Evolutionary conservation across 2,113 vertebrate species (phyloP), one percentile per base, ranked within the genome.

Genomic region (Budorcas taxicolor): DNA sequence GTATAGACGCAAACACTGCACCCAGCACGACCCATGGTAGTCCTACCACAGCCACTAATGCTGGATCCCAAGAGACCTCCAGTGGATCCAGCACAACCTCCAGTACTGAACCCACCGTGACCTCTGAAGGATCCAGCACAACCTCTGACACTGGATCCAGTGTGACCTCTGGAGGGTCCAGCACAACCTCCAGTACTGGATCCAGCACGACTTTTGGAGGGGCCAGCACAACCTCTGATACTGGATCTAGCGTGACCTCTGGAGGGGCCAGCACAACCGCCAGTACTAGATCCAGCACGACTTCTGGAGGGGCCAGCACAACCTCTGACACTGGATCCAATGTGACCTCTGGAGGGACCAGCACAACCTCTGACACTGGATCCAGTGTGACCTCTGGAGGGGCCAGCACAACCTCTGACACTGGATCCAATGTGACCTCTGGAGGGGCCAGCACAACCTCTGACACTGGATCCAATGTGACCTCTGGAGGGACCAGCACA

Each of bases 221-320:
- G 1, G 0, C 57, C 4, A 29, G 10, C 6, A 11, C 6, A 64
- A 0, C 40, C 9, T 43, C 19, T 0, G 2, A 0, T 0, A 1
- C 53, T 13, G 19, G 2, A 29, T 12, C 33, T 7, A 67, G 31
- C 0, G 0, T 3, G 4, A 27, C 21, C 31, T 29, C 58, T 33
- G 13, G 5, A 12, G 25, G 7, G 1, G 0, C n/a, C 62, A 87
- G 7, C 43, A 53, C 23, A n/a, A 2, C 21, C 55, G 23, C 55
- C 0, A 0, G 0, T 0, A 3, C 33, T 25, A 31, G 1, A 7
- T 10, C 58, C 27, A 74, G 4, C 0, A 0, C 7, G 2, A 4
- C 17, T 7, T 53, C 62, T 16, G 23, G 6, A 17, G 13, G 3
- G 0, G 0, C 9, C n/a, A 67, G 21, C 6, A 7, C 6, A 13